phyloP scores from a whole-genome alignment of 2,113 vertebrate species.

The Apodemus sylvaticus region DNA sequence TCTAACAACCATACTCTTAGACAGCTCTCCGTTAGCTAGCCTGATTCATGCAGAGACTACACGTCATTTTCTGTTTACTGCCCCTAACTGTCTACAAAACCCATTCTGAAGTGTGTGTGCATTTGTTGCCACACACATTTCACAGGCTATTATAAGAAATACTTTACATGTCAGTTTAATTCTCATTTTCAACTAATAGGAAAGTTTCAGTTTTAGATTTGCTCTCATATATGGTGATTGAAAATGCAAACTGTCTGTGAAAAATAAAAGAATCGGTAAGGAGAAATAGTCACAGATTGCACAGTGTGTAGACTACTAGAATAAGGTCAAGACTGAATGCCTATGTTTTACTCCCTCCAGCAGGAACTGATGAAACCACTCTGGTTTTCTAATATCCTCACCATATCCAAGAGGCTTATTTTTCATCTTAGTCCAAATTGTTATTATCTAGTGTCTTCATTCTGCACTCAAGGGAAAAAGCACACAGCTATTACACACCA shows the following conservation, averaged over 20 bases:
- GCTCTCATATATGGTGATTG: background rate
- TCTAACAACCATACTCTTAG: background rate
- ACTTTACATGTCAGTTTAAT: background rate
- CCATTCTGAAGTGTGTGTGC: background rate
- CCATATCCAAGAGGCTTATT: background rate
- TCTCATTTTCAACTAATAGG: conserved; percentile 22
- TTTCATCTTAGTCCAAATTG: background rate
- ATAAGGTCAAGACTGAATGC: background rate
- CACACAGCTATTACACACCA: background rate
- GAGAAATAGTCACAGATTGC: background rate
- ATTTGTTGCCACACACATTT: background rate
- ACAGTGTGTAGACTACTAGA: background rate
- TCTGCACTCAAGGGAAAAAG: conserved; percentile 39
- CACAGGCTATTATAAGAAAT: conserved; percentile 46
- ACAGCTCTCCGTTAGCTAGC: background rate
- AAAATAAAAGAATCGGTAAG: conserved; percentile 17
- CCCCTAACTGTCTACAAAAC: background rate
- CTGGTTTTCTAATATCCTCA: background rate
- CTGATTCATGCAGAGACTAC: background rate
- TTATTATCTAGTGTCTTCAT: background rate
- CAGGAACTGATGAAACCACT: background rate
- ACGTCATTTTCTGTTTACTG: background rate
- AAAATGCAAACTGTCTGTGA: background rate
- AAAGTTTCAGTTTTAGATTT: conserved; percentile 43
- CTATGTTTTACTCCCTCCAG: background rate